Evolutionary conservation across 2,797 vertebrate genomes (phyloP).

Genomic region (Eleutherodactylus coqui): DNA sequence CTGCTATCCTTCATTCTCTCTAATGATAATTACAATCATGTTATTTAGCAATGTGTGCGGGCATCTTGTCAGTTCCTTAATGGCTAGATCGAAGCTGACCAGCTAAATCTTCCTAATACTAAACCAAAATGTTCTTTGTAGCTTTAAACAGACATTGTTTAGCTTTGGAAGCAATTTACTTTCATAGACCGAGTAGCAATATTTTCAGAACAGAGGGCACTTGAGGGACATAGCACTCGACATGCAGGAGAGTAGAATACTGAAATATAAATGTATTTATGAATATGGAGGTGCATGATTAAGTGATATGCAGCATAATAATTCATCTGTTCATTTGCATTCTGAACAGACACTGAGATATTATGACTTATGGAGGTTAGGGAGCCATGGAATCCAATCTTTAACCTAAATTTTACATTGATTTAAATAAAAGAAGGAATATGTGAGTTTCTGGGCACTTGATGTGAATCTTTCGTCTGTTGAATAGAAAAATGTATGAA

Average conservation of each 20-base stretch:
- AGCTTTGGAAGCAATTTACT: conserved; percentile 20
- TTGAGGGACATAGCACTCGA: conserved; percentile 39
- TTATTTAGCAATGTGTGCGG: background rate
- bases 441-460: background rate
- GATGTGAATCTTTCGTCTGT: background rate
- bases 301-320: conserved; percentile 48
- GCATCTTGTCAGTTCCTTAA: background rate
- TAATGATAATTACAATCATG: conserved; percentile 12
- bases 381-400: conserved; percentile 1
- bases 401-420: conserved; percentile 47
- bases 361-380: conserved; percentile 43
- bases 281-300: conserved; percentile 53
- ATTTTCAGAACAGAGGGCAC: conserved; percentile 43
- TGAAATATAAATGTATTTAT: conserved; percentile 50
- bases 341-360: conserved; percentile 40
- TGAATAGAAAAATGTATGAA: background rate
- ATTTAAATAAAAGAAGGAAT: conserved; percentile 24
- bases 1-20: background rate
- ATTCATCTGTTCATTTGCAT: conserved; percentile 44
- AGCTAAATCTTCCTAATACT: background rate
- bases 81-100: background rate
- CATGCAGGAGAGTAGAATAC: conserved; percentile 39
- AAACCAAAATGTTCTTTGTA: background rate
- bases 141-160: conserved; percentile 30
- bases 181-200: conserved; percentile 30